Evolutionary conservation across 35 echinoderm and acorn worm genomes (phyloP).

Genomic region (Chiridota heheva): DNA sequence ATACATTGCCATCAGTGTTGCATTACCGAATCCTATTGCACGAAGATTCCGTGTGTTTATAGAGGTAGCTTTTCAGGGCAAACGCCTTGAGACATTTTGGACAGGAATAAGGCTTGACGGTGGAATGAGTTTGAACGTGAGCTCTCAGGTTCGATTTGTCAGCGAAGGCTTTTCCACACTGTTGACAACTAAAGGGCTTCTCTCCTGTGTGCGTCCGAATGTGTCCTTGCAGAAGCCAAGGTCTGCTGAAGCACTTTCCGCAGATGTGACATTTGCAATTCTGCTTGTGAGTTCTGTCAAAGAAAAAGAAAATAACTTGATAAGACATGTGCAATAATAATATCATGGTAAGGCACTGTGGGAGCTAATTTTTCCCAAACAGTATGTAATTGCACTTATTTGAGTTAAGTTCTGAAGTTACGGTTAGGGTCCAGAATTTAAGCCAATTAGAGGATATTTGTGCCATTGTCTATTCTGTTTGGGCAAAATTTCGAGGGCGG

Average conservation of each 20-base stretch:
- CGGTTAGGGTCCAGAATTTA: no score
- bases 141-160: constrained; percentile 66
- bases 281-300: constrained; percentile 57
- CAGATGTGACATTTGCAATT: constrained; percentile 66
- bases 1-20: no score
- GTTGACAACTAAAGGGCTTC: constrained; percentile 52
- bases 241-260: constrained; percentile 66
- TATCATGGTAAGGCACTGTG: no score
- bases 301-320: neutral
- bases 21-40: constrained; percentile 47
- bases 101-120: constrained; percentile 61
- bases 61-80: constrained; percentile 65
- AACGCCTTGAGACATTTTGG: constrained; percentile 56
- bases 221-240: constrained; percentile 64
- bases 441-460: no score
- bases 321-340: no score
- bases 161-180: constrained; percentile 60
- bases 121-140: constrained; percentile 59
- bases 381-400: no score
- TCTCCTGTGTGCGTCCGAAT: constrained; percentile 65
- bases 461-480: no score
- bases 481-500: no score
- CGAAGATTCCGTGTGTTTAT: constrained; percentile 62
- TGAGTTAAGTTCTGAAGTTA: no score
- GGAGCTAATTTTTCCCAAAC: no score